Evolutionary conservation across 2,888 invertebrate species (phyloP).

Genomic region (Seladonia tumulorum): DNA sequence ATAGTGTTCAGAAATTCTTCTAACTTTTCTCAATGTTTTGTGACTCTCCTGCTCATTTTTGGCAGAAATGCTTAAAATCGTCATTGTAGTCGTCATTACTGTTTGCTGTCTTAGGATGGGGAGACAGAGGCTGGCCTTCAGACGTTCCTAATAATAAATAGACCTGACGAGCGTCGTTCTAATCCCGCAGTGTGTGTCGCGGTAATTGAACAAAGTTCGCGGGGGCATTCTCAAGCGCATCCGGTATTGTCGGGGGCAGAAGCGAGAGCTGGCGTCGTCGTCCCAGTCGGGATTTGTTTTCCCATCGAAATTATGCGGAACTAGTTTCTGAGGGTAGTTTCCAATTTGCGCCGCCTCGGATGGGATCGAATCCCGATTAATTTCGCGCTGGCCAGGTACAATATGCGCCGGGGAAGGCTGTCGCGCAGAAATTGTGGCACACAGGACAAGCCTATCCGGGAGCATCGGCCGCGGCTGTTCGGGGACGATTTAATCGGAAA

Average conservation of each 20-base stretch:
- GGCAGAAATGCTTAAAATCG: not conserved
- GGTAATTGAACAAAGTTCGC: constrained; percentile 56
- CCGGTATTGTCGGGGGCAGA: not conserved
- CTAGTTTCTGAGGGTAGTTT: constrained; percentile 81
- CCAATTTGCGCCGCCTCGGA: constrained; percentile 79
- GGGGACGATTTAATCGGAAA: constrained; percentile 76
- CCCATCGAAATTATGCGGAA: constrained; percentile 80
- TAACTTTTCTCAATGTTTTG: too few species aligned
- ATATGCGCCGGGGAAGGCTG: constrained; percentile 50
- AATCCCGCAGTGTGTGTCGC: constrained; percentile 26
- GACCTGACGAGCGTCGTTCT: not conserved
- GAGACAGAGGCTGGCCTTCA: not conserved
- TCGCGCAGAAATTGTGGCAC: constrained; percentile 73
- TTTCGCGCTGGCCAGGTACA: constrained; percentile 70
- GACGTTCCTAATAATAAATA: constrained; percentile 12
- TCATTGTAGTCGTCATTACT: not conserved
- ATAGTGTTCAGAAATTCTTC: too few species aligned
- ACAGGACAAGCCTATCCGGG: constrained; percentile 33
- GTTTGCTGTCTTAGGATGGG: not conserved
- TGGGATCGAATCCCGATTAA: constrained; percentile 81
- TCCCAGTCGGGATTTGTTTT: constrained; percentile 76
- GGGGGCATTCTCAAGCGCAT: constrained; percentile 25
- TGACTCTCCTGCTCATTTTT: not conserved
- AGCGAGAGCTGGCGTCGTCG: constrained; percentile 32
- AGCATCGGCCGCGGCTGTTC: constrained; percentile 41